Base-by-base conservation (phyloP, 2,888 invertebrate species). In the Dione juno region DNA sequence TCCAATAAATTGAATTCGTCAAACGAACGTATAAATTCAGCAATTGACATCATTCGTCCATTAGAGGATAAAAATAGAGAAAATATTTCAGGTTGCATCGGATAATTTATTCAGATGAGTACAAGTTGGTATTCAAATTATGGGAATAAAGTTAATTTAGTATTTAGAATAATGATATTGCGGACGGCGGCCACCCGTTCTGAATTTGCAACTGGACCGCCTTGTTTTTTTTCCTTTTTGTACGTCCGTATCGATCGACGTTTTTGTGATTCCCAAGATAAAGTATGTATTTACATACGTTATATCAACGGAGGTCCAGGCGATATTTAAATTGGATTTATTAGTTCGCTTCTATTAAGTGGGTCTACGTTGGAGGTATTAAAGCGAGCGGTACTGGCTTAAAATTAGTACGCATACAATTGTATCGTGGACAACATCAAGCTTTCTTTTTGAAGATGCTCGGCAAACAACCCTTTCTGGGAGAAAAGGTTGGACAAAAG, bases 201-300 rank as follows among this genome's bases (percentile, higher is more conserved):
- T 85, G 88, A 84, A 84, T 84, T 83, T 84, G 80, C 80, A 82
- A 88, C 89, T 87, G 90, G 90, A 89, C 90, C 76, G 83, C 78
- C 78, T 64, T 80, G 73, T 77, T 80, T 84, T 86, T 84, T 84
- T 80, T 83, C 79, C 78, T 82, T 88, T 85, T 86, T 78, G 79
- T n/a, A 80, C 81, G 84, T 84, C 84, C 85, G 82, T 80, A 82
- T 84, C 85, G 87, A 86, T 87, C 87, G 85, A 83, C 86, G 87
- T 85, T 87, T 89, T 89, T 91, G 88, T 87, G 92, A 92, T 92
- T 88, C 87, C 84, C 79, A 88, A 91, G 92, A 92, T 92, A 92
- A 92, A 84, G 92, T 92, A 92, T 91, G 86, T 81, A 92, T 93
- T 92, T 88, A 92, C 93, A 93, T 93, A 92, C 91, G 92, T 91